phyloP scores from a whole-genome alignment of 2,888 invertebrate genomes.

The Tenthredo notha region DNA sequence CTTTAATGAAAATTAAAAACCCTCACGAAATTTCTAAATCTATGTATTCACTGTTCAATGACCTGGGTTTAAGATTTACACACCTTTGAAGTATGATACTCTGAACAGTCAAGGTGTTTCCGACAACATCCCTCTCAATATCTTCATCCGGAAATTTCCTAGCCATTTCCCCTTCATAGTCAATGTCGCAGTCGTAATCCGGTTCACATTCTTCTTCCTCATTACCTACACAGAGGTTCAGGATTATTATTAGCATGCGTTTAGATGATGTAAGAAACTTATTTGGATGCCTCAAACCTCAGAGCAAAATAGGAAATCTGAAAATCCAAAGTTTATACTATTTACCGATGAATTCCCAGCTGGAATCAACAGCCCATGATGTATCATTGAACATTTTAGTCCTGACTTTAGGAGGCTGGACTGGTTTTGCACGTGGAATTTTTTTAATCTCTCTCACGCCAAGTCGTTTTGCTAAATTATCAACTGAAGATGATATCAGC shows the following conservation, averaged over 20 bases:
- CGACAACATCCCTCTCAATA: conserved; percentile 78
- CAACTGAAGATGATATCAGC: conserved; percentile 84
- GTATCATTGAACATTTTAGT: conserved; percentile 77
- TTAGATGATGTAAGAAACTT: not conserved
- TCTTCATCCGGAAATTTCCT: conserved; percentile 78
- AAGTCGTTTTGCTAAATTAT: conserved; percentile 81
- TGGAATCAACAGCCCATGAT: conserved; percentile 92
- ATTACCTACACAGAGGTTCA: conserved; percentile 75
- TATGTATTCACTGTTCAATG: not conserved
- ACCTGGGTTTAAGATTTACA: conserved; percentile 58
- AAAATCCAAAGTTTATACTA: conserved; percentile 62
- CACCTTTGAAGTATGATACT: conserved; percentile 89
- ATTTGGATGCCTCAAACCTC: not conserved
- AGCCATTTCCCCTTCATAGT: conserved; percentile 77
- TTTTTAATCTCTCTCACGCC: conserved; percentile 76
- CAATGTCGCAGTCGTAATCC: conserved; percentile 81
- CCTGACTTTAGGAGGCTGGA: conserved; percentile 85
- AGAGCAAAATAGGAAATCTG: not conserved
- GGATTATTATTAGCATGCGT: not conserved
- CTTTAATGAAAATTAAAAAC: not conserved
- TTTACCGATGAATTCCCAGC: conserved; percentile 94
- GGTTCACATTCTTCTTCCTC: conserved; percentile 80
- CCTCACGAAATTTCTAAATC: not conserved
- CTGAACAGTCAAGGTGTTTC: conserved; percentile 85
- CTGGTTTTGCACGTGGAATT: conserved; percentile 84